A percentile compares a stretch with the other conserved stretches of the same genome.
Conservation (phyloP, 2,888 invertebrate species). For the Drosophila maculinotata region DNA sequence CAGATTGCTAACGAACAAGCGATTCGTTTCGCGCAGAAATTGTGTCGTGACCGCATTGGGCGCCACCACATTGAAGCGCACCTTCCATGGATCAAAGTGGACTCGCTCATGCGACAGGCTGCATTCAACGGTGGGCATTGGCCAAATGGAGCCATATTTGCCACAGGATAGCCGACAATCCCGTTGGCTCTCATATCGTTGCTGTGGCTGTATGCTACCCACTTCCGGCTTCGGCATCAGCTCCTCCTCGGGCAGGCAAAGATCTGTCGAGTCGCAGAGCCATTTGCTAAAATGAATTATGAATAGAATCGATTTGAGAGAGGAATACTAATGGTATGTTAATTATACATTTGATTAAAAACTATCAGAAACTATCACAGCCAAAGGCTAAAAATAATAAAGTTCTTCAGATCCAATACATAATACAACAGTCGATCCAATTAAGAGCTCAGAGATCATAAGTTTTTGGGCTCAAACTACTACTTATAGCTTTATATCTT, state of each 20-base stretch:
- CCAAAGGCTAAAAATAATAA: no score
- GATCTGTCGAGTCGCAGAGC: conserved; percentile 72
- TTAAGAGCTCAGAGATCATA: no score
- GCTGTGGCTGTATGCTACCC: conserved; percentile 18
- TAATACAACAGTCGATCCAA: no score
- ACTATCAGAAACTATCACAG: no score
- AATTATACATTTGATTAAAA: no score
- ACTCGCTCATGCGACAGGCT: conserved; percentile 84
- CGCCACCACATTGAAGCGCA: conserved; percentile 86
- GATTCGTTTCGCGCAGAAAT: conserved; percentile 87
- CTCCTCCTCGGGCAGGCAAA: conserved; percentile 67
- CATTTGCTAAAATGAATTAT: conserved; percentile 52
- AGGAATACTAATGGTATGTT: no score
- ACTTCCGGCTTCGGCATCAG: background rate
- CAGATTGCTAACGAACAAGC: conserved; percentile 87
- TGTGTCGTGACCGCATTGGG: conserved; percentile 85
- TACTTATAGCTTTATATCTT: no score
- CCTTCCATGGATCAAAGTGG: conserved; percentile 87
- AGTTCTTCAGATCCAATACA: no score
- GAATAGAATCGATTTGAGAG: no score
- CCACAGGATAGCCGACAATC: conserved; percentile 90
- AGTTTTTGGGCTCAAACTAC: no score
- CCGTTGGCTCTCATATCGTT: conserved; percentile 86
- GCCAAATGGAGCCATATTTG: conserved; percentile 89
- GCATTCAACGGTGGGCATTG: conserved; percentile 87